Conservation (phyloP, 1,140 invertebrate genomes). For the Antheraea pernyi region DNA sequence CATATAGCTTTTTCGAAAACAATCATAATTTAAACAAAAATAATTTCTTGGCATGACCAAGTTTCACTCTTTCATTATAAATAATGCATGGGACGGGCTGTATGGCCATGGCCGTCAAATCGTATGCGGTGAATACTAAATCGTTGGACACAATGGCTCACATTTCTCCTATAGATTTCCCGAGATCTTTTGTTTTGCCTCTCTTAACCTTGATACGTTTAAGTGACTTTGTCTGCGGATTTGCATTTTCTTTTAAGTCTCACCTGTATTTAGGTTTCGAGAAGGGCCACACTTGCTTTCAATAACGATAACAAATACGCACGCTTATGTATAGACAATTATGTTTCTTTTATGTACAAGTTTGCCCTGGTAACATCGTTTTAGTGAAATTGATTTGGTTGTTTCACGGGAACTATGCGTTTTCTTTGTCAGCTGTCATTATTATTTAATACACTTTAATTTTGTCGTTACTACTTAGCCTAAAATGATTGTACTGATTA, state of each 20-base stretch:
- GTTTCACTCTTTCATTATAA: conserved; percentile 69
- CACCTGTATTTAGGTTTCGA: not conserved
- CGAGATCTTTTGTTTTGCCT: conserved; percentile 29
- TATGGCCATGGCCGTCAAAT: conserved; percentile 61
- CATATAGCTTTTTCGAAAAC: not conserved
- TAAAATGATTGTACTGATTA: too few relatives aligned
- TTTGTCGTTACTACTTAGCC: too few relatives aligned
- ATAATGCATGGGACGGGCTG: conserved; percentile 54
- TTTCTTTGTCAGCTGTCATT: too few relatives aligned
- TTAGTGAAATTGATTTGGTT: too few relatives aligned
- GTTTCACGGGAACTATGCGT: too few relatives aligned
- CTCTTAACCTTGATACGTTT: conserved; percentile 16
- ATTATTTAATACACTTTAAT: too few relatives aligned
- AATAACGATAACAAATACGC: too few relatives aligned
- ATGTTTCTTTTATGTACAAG: too few relatives aligned
- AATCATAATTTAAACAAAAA: not conserved
- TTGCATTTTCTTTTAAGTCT: conserved; percentile 5
- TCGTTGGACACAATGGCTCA: conserved; percentile 35
- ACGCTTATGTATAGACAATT: too few relatives aligned
- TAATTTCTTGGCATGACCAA: conserved; percentile 14
- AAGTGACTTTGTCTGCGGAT: conserved; percentile 5
- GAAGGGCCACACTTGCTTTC: not conserved
- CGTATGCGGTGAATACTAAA: conserved; percentile 50
- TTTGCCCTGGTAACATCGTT: too few relatives aligned
- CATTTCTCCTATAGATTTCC: conserved; percentile 55